These are phyloP conservation scores for Pelecanoides urinatrix DNA, from an alignment of 2,113 vertebrate genomes.

Conservation along the genomic window DNA sequence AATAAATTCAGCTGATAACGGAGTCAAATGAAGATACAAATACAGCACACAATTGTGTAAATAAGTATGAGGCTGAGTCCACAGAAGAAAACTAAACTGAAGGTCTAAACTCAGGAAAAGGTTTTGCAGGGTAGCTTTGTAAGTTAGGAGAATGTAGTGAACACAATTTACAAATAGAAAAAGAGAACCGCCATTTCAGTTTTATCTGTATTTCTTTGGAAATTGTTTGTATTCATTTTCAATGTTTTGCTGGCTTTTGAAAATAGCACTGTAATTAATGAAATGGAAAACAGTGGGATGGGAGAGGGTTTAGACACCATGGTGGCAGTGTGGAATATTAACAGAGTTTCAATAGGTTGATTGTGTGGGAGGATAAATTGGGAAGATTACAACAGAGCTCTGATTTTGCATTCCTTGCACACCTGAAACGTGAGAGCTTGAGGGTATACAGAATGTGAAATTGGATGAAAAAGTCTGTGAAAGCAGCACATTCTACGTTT, in stretches of 20 bases:
- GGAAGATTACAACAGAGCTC: not conserved
- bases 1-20: constrained; percentile 31
- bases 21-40: constrained; percentile 20
- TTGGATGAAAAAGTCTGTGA: not conserved
- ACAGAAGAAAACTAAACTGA: not conserved
- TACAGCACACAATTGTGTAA: not conserved
- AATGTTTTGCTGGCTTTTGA: not conserved
- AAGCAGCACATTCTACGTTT: not conserved
- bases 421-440: not conserved
- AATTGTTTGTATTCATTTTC: not conserved
- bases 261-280: not conserved
- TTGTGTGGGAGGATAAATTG: not conserved
- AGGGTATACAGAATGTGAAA: not conserved
- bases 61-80: not conserved
- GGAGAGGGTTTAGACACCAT: not conserved
- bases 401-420: constrained; percentile 8
- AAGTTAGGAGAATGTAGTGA: not conserved
- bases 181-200: not conserved
- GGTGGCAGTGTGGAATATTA: not conserved
- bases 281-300: not conserved
- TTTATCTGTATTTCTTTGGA: not conserved
- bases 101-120: not conserved
- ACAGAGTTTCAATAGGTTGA: not conserved
- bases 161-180: not conserved
- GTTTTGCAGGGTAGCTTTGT: not conserved